A percentile compares a stretch with the other conserved stretches of the same genome.
Evolutionary conservation across 2,888 invertebrate species (phyloP).

Genomic region (Tetranychus piercei): DNA sequence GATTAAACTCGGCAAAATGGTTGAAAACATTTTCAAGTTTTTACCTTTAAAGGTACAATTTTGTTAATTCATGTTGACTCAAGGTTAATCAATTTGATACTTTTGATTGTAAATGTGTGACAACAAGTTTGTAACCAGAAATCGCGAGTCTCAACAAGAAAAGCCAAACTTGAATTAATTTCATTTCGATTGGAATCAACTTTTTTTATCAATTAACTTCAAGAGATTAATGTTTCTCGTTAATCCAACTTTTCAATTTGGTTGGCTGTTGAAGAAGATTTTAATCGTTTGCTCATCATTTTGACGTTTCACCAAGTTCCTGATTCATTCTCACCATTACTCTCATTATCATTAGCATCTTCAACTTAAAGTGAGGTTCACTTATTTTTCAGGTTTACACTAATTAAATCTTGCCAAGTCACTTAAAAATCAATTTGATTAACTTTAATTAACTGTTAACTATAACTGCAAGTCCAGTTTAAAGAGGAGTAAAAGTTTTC

Average conservation of each 20-base stretch:
- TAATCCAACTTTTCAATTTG: too few relatives aligned
- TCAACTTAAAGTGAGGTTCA: background rate
- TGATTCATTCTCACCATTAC: background rate
- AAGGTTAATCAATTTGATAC: constrained; percentile 1
- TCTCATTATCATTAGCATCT: background rate
- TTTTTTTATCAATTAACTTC: background rate
- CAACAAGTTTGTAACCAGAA: background rate
- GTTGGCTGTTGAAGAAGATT: background rate
- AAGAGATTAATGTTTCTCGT: background rate
- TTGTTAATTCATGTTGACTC: background rate
- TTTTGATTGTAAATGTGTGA: background rate
- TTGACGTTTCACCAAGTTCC: background rate
- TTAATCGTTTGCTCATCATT: background rate
- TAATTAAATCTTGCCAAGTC: background rate
- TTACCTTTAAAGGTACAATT: too few relatives aligned
- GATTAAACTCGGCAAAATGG: too few relatives aligned
- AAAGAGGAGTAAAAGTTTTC: background rate
- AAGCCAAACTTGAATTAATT: background rate
- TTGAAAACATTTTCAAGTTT: too few relatives aligned
- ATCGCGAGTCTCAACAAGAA: background rate
- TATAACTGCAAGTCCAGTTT: background rate
- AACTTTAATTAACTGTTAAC: background rate
- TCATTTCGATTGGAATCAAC: background rate
- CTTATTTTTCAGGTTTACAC: background rate
- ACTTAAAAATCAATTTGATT: background rate